phyloP scores from a whole-genome alignment of 2,113 vertebrate genomes.

The Stomatorhinus ivindoensis region DNA sequence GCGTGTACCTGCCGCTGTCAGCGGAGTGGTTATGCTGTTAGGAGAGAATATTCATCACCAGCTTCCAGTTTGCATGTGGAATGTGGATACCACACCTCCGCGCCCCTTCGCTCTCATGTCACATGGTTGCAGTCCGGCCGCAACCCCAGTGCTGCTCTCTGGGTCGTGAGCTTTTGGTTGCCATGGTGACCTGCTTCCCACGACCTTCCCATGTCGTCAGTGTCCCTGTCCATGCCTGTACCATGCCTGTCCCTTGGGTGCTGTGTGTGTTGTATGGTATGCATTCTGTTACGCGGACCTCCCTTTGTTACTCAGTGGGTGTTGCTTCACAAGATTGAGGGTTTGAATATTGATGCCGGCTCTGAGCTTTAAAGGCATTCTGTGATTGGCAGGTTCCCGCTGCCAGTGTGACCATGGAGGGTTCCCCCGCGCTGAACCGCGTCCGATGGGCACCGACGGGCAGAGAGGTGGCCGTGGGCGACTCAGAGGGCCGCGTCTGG shows the following conservation, averaged over 20 bases:
- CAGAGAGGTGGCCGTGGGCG: constrained; percentile 91
- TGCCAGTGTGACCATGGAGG: constrained; percentile 87
- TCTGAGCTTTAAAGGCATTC: background rate
- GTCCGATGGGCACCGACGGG: constrained; percentile 90
- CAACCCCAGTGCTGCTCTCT: background rate
- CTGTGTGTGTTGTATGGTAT: background rate
- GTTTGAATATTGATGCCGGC: background rate
- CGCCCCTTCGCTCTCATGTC: constrained; percentile 24
- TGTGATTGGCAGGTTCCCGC: constrained; percentile 75
- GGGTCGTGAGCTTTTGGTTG: background rate
- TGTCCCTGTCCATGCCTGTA: background rate
- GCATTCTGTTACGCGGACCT: background rate
- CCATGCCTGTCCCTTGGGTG: background rate
- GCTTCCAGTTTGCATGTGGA: background rate
- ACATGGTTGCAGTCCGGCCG: background rate
- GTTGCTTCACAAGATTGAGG: background rate
- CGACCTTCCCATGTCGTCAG: background rate
- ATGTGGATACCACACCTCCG: too few species aligned
- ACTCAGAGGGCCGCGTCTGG: constrained; percentile 93
- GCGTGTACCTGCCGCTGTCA: constrained; percentile 57
- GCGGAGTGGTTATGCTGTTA: constrained; percentile 23
- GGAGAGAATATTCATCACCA: too few species aligned
- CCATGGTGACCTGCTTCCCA: background rate
- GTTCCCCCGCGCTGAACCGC: constrained; percentile 86
- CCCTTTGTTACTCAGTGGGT: background rate